These are phyloP conservation scores for Parascotia fuliginaria DNA, from an alignment of 2,888 invertebrate species.

Conservation along the genomic window DNA sequence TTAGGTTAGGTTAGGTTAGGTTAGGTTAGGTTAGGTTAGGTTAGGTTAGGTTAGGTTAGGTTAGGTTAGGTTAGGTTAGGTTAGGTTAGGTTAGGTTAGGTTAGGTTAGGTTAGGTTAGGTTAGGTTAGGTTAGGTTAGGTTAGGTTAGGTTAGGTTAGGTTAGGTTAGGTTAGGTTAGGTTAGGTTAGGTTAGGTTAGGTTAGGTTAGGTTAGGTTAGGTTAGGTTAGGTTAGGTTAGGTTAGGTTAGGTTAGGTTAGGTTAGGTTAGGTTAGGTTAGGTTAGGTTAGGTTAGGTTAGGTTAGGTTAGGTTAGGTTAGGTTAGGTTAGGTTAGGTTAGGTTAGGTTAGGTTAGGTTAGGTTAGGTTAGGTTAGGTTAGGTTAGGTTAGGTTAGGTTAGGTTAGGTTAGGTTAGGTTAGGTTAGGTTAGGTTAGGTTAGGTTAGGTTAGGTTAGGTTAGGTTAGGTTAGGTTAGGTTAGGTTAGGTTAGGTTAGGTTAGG, in stretches of 20 bases:
- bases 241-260: conserved; percentile 1
- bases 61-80: conserved; percentile 1
- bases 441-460: no score
- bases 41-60: conserved; percentile 1
- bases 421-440: no score
- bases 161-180: conserved; percentile 1
- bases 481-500: no score
- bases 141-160: conserved; percentile 1
- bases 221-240: conserved; percentile 1
- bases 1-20: conserved; percentile 1
- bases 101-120: conserved; percentile 1
- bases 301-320: conserved; percentile 1
- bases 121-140: conserved; percentile 1
- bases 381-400: no score
- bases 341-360: no score
- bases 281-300: conserved; percentile 1
- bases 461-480: no score
- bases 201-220: conserved; percentile 1
- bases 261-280: conserved; percentile 1
- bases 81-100: conserved; percentile 1
- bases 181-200: conserved; percentile 1
- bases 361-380: no score
- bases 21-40: conserved; percentile 1
- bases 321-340: no score
- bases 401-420: no score